phyloP scores from a whole-genome alignment of 2,113 vertebrate genomes.

The Pipra filicauda region DNA sequence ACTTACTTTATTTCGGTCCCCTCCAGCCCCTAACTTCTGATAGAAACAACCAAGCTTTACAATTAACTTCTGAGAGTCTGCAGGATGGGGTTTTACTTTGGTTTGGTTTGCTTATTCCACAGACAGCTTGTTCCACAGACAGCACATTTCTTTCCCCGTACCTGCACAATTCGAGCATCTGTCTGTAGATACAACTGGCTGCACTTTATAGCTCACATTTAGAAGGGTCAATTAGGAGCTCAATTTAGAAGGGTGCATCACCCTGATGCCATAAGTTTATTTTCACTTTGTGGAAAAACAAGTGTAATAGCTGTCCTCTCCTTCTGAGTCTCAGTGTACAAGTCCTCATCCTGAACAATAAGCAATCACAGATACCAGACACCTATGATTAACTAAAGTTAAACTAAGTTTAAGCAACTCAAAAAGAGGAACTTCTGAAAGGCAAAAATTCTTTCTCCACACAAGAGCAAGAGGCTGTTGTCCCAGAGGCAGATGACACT shows the following conservation, averaged over 20 bases:
- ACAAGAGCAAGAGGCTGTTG: neutral
- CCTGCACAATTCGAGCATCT: neutral
- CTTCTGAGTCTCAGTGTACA: neutral
- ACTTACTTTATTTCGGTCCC: neutral
- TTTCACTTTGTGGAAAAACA: neutral
- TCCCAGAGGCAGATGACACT: neutral
- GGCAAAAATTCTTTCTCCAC: neutral
- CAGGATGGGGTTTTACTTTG: neutral
- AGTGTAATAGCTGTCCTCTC: neutral
- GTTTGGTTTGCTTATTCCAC: neutral
- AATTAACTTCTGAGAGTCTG: neutral
- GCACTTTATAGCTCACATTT: neutral
- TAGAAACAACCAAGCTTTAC: neutral
- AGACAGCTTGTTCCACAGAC: neutral
- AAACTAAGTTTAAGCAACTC: neutral
- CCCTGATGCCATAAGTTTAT: neutral
- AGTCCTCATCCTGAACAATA: neutral
- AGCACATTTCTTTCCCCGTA: neutral
- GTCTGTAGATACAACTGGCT: neutral
- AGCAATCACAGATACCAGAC: neutral
- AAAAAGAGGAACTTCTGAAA: neutral
- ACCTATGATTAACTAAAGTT: constrained; percentile 37
- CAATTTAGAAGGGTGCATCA: neutral
- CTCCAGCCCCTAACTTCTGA: neutral
- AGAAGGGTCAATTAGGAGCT: too few species aligned